Percentiles rank a stretch among this genome's conserved stretches.
phyloP scores from a whole-genome alignment of 1,140 invertebrate genomes.

The Drosophila jambulina region DNA sequence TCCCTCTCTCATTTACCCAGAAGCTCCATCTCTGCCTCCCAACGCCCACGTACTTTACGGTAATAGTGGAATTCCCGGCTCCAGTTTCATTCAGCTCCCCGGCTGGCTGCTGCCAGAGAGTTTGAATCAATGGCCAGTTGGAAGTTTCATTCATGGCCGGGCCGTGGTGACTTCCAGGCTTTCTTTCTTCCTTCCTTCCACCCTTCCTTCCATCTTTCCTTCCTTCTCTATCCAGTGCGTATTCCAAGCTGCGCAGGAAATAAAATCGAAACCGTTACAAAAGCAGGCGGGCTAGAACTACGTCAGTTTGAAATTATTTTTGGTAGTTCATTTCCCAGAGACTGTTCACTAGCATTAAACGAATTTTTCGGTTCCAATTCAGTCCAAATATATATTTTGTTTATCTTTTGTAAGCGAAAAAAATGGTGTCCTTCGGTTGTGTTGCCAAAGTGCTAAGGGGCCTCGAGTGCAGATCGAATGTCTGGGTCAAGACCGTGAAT shows the following conservation, averaged over 20 bases:
- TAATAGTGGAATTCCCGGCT: conserved; percentile 46
- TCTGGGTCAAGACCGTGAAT: conserved; percentile 56
- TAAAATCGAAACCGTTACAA: conserved; percentile 11
- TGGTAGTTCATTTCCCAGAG: neutral
- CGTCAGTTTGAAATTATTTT: neutral
- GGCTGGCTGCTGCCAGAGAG: conserved; percentile 10
- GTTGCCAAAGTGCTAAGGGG: conserved; percentile 48
- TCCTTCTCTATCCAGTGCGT: conserved; percentile 13
- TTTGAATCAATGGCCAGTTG: conserved; percentile 22
- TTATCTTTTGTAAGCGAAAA: neutral
- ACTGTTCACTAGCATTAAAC: neutral
- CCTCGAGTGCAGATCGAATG: conserved; percentile 5
- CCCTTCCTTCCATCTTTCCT: neutral
- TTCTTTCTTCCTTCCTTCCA: neutral
- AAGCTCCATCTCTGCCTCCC: conserved; percentile 1
- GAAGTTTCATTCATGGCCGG: conserved; percentile 45
- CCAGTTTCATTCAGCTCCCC: conserved; percentile 36
- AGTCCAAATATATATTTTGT: neutral
- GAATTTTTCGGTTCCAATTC: neutral
- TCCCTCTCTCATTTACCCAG: neutral
- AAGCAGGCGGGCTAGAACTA: neutral
- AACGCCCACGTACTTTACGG: conserved; percentile 19
- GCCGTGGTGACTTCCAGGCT: conserved; percentile 19
- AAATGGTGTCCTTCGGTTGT: conserved; percentile 50
- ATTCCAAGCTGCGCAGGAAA: conserved; percentile 41